phyloP scores from a whole-genome alignment of 2,797 vertebrate species.

The Poeciliopsis turneri region DNA sequence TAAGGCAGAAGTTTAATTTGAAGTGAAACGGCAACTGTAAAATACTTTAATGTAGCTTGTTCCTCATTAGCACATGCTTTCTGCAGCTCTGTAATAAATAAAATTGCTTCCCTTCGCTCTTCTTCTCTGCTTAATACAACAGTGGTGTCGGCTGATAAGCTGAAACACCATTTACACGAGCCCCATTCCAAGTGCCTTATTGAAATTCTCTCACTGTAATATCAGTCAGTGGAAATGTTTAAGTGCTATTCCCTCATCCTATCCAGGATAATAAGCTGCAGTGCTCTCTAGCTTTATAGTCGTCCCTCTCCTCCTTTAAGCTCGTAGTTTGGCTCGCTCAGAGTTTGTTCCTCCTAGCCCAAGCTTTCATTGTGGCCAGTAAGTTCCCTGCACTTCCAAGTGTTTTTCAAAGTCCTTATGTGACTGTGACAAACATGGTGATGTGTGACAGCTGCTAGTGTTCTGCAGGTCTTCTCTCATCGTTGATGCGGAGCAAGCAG shows the following conservation, averaged over 20 bases:
- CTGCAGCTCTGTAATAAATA: conserved; percentile 56
- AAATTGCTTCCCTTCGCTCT: conserved; percentile 38
- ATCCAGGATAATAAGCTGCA: conserved; percentile 66
- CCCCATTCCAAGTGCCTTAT: conserved; percentile 57
- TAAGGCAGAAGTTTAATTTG: conserved; percentile 62
- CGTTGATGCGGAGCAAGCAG: conserved; percentile 20
- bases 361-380: conserved; percentile 18
- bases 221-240: conserved; percentile 68
- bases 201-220: conserved; percentile 65
- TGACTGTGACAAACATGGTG: conserved; percentile 47
- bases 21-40: conserved; percentile 61
- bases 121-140: conserved; percentile 38
- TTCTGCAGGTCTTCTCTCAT: conserved; percentile 39
- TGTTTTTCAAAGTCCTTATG: conserved; percentile 23
- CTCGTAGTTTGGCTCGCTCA: conserved; percentile 32
- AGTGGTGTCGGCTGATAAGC: conserved; percentile 37
- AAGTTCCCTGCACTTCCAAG: conserved; percentile 36
- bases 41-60: conserved; percentile 61
- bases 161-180: conserved; percentile 55
- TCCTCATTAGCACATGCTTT: conserved; percentile 60
- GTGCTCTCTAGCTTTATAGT: conserved; percentile 44
- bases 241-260: conserved; percentile 64
- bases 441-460: conserved; percentile 43
- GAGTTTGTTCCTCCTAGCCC: conserved; percentile 33
- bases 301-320: conserved; percentile 49